A percentile compares a stretch with the other conserved stretches of the same genome.
These are phyloP conservation scores for Cryptocephalus primarius DNA, from an alignment of 2,888 invertebrate genomes.

Conservation along the genomic window DNA sequence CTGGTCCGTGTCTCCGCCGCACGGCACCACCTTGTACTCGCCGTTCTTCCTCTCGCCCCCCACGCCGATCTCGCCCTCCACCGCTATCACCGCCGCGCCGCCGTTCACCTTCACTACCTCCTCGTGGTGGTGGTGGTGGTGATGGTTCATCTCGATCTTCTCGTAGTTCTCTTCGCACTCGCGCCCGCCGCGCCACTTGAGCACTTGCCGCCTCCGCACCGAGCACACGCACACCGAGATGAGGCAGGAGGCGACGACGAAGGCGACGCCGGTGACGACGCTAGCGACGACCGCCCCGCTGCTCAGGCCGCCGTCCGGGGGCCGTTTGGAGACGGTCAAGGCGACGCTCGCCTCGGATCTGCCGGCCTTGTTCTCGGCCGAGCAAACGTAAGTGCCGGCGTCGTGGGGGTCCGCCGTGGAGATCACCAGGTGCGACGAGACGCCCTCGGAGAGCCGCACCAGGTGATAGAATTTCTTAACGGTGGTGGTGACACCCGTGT, in stretches of 20 bases:
- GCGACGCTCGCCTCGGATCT: slow-evolving; percentile 63
- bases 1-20: slow-evolving; percentile 45
- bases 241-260: slow-evolving; percentile 56
- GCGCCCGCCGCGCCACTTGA: slow-evolving; percentile 39
- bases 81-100: slow-evolving; percentile 13
- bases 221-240: slow-evolving; percentile 53
- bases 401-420: slow-evolving; percentile 63
- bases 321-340: slow-evolving; percentile 56
- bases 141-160: slow-evolving; percentile 64
- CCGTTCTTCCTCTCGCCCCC: slow-evolving; percentile 44
- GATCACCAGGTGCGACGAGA: slow-evolving; percentile 63
- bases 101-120: slow-evolving; percentile 32
- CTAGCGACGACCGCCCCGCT: slow-evolving; percentile 54
- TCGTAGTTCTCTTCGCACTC: slow-evolving; percentile 57
- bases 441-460: slow-evolving; percentile 29
- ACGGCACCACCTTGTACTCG: slow-evolving; percentile 60
- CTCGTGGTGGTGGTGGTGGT: too few species aligned
- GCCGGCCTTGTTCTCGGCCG: slow-evolving; percentile 73
- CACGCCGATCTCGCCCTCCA: slow-evolving; percentile 32
- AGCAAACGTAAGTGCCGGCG: slow-evolving; percentile 64
- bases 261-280: slow-evolving; percentile 52
- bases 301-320: slow-evolving; percentile 48
- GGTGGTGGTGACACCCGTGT: slow-evolving; percentile 46
- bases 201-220: slow-evolving; percentile 49
- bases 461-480: too few species aligned